Percentiles rank a stretch among this genome's conserved stretches.
Conservation (phyloP, 2,113 vertebrate species). For the Pimephales promelas region DNA sequence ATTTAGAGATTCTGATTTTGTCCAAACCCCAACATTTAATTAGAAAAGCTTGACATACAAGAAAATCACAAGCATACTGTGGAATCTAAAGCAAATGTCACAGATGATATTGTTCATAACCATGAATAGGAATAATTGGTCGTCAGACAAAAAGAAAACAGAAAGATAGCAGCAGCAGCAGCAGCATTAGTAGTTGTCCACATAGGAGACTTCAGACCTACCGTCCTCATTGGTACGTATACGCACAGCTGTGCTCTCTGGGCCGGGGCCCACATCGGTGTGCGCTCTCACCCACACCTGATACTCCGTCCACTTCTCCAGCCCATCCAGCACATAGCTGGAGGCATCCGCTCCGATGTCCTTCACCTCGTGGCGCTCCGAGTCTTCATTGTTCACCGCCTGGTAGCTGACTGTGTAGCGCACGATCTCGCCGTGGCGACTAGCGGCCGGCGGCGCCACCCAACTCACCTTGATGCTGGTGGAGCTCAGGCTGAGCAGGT, state of each 20-base stretch:
- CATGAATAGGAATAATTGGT: not conserved
- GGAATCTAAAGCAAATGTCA: not conserved
- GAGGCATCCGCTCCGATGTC: constrained; percentile 87
- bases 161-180: constrained; percentile 45
- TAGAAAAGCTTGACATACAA: not conserved
- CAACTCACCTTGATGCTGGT: constrained; percentile 99
- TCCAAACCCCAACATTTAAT: not conserved
- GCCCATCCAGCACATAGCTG: constrained; percentile 88
- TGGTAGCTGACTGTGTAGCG: constrained; percentile 95
- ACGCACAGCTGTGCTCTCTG: constrained; percentile 88
- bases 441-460: constrained; percentile 93
- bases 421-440: constrained; percentile 94
- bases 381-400: constrained; percentile 90
- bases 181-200: not conserved
- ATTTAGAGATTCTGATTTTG: not conserved
- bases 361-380: constrained; percentile 85
- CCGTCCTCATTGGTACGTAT: constrained; percentile 96
- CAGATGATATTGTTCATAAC: not conserved
- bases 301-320: constrained; percentile 99
- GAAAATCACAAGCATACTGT: not conserved
- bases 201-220: constrained; percentile 77
- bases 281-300: constrained; percentile 98
- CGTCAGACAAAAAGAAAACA: constrained; percentile 5
- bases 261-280: constrained; percentile 96
- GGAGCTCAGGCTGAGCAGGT: constrained; percentile 90